Base-by-base conservation (phyloP, 2,888 invertebrate genomes). In the Drosophila diplacantha region DNA sequence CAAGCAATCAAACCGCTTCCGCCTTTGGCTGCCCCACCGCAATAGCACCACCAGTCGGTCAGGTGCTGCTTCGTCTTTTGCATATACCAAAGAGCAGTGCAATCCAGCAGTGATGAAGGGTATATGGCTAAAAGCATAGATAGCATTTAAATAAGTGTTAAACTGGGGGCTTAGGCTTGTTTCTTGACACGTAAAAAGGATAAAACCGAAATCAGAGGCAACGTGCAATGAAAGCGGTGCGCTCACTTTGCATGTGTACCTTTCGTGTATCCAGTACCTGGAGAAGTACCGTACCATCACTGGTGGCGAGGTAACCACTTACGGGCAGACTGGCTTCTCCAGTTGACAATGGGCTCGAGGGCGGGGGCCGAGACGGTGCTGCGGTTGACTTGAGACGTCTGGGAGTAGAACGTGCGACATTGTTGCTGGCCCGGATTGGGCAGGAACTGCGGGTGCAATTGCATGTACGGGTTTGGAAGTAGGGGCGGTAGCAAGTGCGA, bases 1-100 rank as follows among this genome's bases (percentile, higher is more conserved):
- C 84, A 87, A 86, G 82, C 84, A 82, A 78, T 76, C 69, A 74
- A 76, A 76, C 72, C 51, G 72, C 83, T 79, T 79, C 78, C 78
- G 78, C 80, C 72, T 81, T 78, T 58, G 57, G 56, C 47, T 41
- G 58, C 29, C 43, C 58, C 58, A 58, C 35, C 58, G 34, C 58
- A 29, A 20, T 26, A 29, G 41, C 22, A 16, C 16, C 34, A 37
- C 34, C 32, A 57, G 26, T 43, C 50, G 39, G 47, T 44, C 52
- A 53, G 68, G 68, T 53, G 59, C 22, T 52, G 49, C 47, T 41
- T 20, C 9, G 52, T n/a, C 32, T 29, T 64, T 38, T 50, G 62
- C 43, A 46, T 47, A 29, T 32, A 14, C 31, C 46, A 26, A 34
- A 18, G n/a, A 54, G n/a, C 41, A 41, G 41, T 41, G 41, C 41